phyloP scores from a whole-genome alignment of 2,113 vertebrate species.

The Otocyon megalotis region DNA sequence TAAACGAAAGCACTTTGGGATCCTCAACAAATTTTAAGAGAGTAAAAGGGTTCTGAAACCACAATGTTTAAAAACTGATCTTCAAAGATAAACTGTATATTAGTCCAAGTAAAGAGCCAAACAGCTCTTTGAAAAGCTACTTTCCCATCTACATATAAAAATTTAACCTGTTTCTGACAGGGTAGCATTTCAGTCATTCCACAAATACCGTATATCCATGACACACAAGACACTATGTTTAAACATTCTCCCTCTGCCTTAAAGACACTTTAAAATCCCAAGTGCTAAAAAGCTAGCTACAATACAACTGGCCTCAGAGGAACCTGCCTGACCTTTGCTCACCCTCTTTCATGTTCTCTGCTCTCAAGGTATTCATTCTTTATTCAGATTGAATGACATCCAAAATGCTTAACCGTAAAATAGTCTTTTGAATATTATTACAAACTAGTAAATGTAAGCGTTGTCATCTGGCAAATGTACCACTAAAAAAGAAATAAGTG shows the following conservation, averaged over 20 bases:
- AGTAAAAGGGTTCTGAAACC: neutral
- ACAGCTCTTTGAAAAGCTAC: neutral
- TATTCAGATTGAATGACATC: conserved; percentile 40
- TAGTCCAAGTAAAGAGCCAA: neutral
- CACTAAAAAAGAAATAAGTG: conserved; percentile 62
- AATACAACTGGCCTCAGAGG: neutral
- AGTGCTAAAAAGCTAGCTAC: neutral
- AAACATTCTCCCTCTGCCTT: conserved; percentile 28
- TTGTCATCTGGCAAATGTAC: conserved; percentile 31
- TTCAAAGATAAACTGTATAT: conserved; percentile 41
- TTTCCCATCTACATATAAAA: neutral
- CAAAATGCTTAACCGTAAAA: conserved; percentile 54
- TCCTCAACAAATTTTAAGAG: conserved; percentile 44
- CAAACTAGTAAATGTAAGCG: neutral
- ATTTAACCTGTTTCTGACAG: neutral
- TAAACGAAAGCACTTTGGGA: neutral
- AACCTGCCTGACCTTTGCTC: neutral
- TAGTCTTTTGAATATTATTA: conserved; percentile 44
- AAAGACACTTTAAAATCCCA: neutral
- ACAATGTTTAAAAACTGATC: conserved; percentile 47
- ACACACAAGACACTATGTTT: neutral
- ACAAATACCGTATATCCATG: neutral
- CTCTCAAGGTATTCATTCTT: neutral
- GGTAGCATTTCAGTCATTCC: neutral
- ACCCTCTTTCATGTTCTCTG: neutral